A percentile compares a stretch with the other conserved stretches of the same genome.
These are phyloP conservation scores for Psilopsiagon aurifrons DNA, from an alignment of 2,113 vertebrate genomes.

Conservation along the genomic window DNA sequence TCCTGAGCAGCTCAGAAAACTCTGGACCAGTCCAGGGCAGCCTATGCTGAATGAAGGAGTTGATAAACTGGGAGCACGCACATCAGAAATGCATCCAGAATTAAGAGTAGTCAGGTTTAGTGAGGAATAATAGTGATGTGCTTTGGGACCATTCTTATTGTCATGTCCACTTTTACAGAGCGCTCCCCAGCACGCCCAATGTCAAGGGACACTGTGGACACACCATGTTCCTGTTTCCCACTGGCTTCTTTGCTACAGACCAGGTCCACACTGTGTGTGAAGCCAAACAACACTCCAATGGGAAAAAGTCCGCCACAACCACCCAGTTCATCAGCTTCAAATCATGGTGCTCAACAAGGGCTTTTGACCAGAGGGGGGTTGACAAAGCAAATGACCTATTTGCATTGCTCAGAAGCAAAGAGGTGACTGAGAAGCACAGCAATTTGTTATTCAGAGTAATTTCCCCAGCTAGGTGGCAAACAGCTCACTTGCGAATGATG, in stretches of 20 bases:
- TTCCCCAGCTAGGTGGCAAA: neutral
- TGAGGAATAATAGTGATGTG: neutral
- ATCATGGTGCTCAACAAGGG: neutral
- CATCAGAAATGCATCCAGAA: neutral
- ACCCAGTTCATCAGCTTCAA: neutral
- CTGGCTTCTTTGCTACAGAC: neutral
- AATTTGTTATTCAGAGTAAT: neutral
- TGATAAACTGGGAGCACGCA: neutral
- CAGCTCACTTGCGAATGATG: neutral
- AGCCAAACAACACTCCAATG: neutral
- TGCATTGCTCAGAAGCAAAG: neutral
- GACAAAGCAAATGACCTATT: neutral
- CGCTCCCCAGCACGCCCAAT: neutral
- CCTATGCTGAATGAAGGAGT: neutral
- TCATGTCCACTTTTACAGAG: neutral
- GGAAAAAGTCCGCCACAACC: neutral
- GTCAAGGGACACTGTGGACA: neutral
- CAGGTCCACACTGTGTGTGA: neutral
- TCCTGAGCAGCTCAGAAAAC: accelerated
- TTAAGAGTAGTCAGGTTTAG: neutral
- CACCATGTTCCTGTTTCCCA: accelerated
- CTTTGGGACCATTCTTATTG: neutral
- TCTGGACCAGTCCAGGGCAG: accelerated
- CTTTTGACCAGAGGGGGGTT: neutral
- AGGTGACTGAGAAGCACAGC: neutral